A percentile compares a stretch with the other conserved stretches of the same genome.
These are phyloP conservation scores for Holacanthella duospinosa DNA, from an alignment of 2,888 invertebrate genomes.

Conservation along the genomic window DNA sequence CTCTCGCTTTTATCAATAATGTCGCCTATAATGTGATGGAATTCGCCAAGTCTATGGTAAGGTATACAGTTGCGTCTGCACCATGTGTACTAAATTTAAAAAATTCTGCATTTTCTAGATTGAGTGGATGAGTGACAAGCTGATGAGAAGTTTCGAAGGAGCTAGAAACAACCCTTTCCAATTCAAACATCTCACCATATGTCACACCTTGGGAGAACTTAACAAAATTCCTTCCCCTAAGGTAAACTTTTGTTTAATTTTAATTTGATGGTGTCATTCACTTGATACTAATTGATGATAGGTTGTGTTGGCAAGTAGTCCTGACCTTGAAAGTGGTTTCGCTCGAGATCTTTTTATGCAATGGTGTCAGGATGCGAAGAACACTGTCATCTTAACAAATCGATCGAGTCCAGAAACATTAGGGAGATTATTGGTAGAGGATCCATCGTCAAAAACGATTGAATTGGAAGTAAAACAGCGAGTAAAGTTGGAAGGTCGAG, in stretches of 20 bases:
- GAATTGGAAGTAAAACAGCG: constrained; percentile 44
- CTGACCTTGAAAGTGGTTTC: constrained; percentile 91
- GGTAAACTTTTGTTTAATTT: constrained; percentile 41
- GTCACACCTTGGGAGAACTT: constrained; percentile 82
- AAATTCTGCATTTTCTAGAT: constrained; percentile 50
- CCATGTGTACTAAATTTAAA: neutral
- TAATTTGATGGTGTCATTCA: neutral
- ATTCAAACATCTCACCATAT: constrained; percentile 83
- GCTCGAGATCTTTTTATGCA: constrained; percentile 85
- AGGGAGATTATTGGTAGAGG: constrained; percentile 46
- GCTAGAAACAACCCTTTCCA: constrained; percentile 91
- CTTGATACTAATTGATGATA: constrained; percentile 37
- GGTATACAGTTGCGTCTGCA: neutral
- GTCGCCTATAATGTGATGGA: constrained; percentile 97
- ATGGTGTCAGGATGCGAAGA: constrained; percentile 85
- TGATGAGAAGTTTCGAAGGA: constrained; percentile 84
- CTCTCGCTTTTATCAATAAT: constrained; percentile 83
- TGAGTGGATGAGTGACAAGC: constrained; percentile 99
- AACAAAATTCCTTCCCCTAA: constrained; percentile 78
- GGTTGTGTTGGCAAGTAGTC: constrained; percentile 88
- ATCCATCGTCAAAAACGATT: constrained; percentile 42
- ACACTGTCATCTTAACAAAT: constrained; percentile 84
- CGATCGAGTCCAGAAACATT: constrained; percentile 53
- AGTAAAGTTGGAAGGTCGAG: constrained; percentile 48
- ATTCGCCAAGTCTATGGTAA: constrained; percentile 87